Evolutionary conservation across 2,888 invertebrate species (phyloP).

Genomic region (Resseliella maxima): DNA sequence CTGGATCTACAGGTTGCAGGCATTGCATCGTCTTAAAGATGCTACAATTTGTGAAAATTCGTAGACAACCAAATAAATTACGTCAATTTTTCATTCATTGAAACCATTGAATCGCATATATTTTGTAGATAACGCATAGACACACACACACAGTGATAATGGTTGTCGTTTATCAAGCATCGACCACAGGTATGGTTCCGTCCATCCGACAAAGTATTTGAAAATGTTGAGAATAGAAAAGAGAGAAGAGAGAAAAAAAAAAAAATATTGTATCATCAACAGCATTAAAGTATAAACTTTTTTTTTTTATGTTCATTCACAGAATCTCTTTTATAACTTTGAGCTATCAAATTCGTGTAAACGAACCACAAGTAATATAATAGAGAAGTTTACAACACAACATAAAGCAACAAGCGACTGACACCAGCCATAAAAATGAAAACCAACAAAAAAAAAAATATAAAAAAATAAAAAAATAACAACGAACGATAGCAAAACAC

Average conservation of each 20-base stretch:
- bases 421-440: neutral
- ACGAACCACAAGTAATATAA: constrained; percentile 32
- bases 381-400: constrained; percentile 17
- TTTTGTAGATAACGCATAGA: neutral
- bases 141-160: too few species aligned
- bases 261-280: constrained; percentile 7
- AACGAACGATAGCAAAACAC: too few species aligned
- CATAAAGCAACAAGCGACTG: neutral
- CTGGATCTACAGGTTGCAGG: constrained; percentile 65
- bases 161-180: constrained; percentile 28
- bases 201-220: neutral
- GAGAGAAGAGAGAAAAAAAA: neutral
- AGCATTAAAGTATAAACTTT: constrained; percentile 11
- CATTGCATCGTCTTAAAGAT: constrained; percentile 64
- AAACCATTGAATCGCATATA: neutral
- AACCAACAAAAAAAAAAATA: neutral
- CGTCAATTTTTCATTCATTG: constrained; percentile 48
- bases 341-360: constrained; percentile 18
- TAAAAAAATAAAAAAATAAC: neutral
- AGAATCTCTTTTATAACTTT: constrained; percentile 4
- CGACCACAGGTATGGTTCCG: constrained; percentile 9
- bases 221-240: neutral
- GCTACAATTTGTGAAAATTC: constrained; percentile 59
- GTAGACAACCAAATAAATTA: constrained; percentile 26
- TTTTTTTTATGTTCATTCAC: neutral